Conservation (phyloP, 92 coral and sea anemone genomes). For the Montipora capitata region DNA sequence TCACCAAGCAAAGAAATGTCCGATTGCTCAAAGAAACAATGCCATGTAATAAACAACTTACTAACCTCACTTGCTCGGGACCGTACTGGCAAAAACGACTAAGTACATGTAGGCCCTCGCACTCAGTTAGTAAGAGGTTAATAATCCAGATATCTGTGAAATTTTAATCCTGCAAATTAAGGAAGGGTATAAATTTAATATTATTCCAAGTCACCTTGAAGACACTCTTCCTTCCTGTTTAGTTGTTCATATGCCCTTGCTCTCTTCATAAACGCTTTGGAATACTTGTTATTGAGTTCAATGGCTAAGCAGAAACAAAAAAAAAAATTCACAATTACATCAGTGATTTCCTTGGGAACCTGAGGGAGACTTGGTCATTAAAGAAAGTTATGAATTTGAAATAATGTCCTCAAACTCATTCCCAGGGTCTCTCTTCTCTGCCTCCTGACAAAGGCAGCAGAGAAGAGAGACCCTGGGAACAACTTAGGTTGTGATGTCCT, state of each 20-base stretch:
- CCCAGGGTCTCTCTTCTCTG: neutral
- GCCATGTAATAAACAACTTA: too few relatives aligned
- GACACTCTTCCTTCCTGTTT: constrained; percentile 85
- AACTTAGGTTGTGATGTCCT: neutral
- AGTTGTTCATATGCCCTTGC: constrained; percentile 91
- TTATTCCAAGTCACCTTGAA: constrained; percentile 78
- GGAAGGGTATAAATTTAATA: too few relatives aligned
- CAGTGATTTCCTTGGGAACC: neutral
- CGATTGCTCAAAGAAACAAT: too few relatives aligned
- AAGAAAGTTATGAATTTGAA: neutral
- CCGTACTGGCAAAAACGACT: too few relatives aligned
- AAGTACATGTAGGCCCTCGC: too few relatives aligned
- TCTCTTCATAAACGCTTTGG: constrained; percentile 96
- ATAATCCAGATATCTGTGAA: too few relatives aligned
- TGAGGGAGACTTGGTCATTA: too few relatives aligned
- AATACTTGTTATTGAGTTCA: constrained; percentile 86
- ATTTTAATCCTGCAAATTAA: neutral
- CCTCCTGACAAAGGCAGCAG: too few relatives aligned
- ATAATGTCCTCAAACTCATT: neutral
- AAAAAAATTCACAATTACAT: neutral
- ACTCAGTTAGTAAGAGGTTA: too few relatives aligned
- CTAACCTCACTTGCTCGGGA: too few relatives aligned
- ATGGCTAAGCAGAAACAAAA: constrained; percentile 64
- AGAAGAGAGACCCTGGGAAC: too few relatives aligned
- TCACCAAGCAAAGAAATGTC: too few relatives aligned